Percentiles rank a stretch among this genome's conserved stretches.
Evolutionary conservation across 92 coral and sea anemone species (phyloP).

Genomic region (Actinostola sp.): DNA sequence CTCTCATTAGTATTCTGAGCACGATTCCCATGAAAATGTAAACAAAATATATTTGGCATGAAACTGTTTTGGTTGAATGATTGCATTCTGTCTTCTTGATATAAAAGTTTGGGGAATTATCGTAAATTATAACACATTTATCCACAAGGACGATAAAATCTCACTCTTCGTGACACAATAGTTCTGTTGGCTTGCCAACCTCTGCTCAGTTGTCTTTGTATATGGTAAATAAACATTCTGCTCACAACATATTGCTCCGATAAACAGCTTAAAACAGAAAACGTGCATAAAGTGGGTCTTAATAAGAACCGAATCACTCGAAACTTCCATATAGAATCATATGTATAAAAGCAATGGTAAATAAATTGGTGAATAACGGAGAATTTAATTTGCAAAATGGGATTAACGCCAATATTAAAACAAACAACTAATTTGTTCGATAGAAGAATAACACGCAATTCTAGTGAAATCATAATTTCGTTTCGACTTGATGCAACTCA

Average conservation of each 20-base stretch:
- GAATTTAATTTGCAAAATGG: constrained; percentile 10
- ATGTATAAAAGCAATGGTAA: not conserved
- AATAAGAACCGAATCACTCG: not conserved
- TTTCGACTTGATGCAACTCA: too few relatives aligned
- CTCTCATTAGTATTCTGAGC: too few relatives aligned
- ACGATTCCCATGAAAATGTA: not conserved
- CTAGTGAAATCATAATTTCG: too few relatives aligned
- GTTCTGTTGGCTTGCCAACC: too few relatives aligned
- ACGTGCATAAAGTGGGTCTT: too few relatives aligned
- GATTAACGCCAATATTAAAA: too few relatives aligned
- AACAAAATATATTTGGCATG: not conserved
- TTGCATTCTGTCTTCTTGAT: not conserved
- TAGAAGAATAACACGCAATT: not conserved
- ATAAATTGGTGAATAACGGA: not conserved
- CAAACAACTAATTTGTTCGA: not conserved
- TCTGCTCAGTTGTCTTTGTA: not conserved
- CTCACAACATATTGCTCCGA: not conserved
- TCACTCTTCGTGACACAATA: too few relatives aligned
- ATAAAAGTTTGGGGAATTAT: too few relatives aligned
- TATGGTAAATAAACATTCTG: not conserved
- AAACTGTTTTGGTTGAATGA: not conserved
- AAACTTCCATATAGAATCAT: not conserved
- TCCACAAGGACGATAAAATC: too few relatives aligned
- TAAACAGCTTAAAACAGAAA: too few relatives aligned
- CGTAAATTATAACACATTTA: too few relatives aligned